These are phyloP conservation scores for Sinhomidia bicolor DNA, from an alignment of 2,888 invertebrate genomes.

Conservation along the genomic window DNA sequence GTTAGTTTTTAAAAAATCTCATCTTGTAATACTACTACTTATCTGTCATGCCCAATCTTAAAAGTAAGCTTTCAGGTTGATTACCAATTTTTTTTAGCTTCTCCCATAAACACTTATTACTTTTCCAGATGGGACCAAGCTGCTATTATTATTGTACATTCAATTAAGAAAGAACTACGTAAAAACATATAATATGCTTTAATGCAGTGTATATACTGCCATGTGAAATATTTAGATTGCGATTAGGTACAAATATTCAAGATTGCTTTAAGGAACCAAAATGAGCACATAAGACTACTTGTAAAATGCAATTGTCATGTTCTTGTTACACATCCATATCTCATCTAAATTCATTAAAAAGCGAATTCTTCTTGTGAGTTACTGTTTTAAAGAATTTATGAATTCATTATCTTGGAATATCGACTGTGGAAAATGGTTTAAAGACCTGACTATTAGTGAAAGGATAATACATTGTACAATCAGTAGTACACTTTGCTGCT, in stretches of 20 bases:
- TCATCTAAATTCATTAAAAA: conserved; percentile 18
- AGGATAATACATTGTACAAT: too few relatives aligned
- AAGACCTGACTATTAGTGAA: not conserved
- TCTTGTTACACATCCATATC: not conserved
- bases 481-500: too few relatives aligned
- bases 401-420: conserved; percentile 59
- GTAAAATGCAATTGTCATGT: not conserved
- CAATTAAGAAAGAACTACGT: not conserved
- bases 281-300: not conserved
- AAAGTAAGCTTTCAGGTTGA: conserved; percentile 67
- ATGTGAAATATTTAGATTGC: conserved; percentile 12
- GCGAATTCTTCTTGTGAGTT: conserved; percentile 11
- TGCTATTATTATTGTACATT: conserved; percentile 15
- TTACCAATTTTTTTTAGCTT: conserved; percentile 49
- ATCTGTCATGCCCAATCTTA: conserved; percentile 56
- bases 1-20: conserved; percentile 33
- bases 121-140: conserved; percentile 37
- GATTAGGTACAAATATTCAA: not conserved
- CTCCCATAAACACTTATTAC: conserved; percentile 8
- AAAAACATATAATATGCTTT: not conserved
- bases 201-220: conserved; percentile 17
- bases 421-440: conserved; percentile 42
- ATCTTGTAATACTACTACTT: conserved; percentile 58
- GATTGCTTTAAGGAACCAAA: not conserved
- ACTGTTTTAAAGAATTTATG: conserved; percentile 46